A percentile compares a stretch with the other conserved stretches of the same genome.
These are phyloP conservation scores for Dryobates pubescens DNA, from an alignment of 2,797 vertebrate species.

Conservation along the genomic window DNA sequence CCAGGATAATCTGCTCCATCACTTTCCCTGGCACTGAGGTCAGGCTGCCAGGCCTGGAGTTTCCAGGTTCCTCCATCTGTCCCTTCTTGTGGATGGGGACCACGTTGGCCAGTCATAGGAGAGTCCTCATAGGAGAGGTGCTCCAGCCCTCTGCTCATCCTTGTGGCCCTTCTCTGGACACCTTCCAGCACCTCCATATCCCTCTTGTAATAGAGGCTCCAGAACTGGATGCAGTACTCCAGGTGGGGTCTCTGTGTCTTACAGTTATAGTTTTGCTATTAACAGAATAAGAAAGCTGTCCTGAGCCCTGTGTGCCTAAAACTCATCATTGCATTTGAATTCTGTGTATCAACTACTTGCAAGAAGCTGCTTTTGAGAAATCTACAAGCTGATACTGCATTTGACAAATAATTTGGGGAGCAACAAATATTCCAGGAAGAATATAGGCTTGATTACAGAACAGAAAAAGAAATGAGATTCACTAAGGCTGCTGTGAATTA, in stretches of 20 bases:
- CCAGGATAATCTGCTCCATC: too few species aligned
- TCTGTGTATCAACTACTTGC: background rate
- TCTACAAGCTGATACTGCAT: background rate
- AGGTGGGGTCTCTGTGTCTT: fast-evolving
- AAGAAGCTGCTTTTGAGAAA: background rate
- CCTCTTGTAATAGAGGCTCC: too few species aligned
- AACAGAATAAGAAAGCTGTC: background rate
- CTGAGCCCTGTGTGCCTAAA: background rate
- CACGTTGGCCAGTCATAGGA: too few species aligned
- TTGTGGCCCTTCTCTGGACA: too few species aligned
- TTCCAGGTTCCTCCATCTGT: too few species aligned
- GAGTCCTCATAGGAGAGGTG: too few species aligned
- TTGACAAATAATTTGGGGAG: background rate
- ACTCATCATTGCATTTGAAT: background rate
- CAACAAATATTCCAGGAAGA: background rate
- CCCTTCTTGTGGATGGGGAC: too few species aligned
- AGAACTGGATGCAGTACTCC: too few species aligned
- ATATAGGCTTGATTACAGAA: background rate
- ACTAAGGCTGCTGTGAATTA: background rate
- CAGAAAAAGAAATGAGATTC: background rate
- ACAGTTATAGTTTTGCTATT: background rate
- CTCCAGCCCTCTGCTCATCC: too few species aligned
- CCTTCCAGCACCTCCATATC: too few species aligned
- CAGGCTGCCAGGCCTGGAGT: too few species aligned
- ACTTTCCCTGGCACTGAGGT: too few species aligned